These are phyloP conservation scores for Sphaerophoria rueppellii DNA, from an alignment of 2,888 invertebrate genomes.

Conservation along the genomic window DNA sequence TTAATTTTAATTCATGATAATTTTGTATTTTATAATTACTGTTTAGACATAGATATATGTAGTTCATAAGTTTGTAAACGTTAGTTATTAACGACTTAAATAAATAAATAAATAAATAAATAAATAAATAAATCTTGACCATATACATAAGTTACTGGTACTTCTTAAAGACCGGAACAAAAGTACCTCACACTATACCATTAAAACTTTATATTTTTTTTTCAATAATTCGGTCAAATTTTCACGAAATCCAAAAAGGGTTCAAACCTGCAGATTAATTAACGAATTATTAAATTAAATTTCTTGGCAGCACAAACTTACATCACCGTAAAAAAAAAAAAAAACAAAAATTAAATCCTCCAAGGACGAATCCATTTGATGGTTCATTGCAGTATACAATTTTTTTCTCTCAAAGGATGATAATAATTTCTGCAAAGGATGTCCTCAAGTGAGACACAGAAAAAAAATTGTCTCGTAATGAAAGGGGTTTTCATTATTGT, in stretches of 20 bases:
- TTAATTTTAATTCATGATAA: no score
- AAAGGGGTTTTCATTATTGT: constrained; percentile 69
- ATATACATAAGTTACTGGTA: no score
- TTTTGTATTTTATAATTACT: no score
- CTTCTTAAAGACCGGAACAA: no score
- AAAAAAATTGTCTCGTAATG: constrained; percentile 61
- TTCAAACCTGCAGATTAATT: constrained; percentile 20
- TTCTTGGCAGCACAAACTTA: not conserved
- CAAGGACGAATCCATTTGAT: constrained; percentile 69
- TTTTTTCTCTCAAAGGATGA: constrained; percentile 33
- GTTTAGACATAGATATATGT: no score
- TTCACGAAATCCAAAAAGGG: not conserved
- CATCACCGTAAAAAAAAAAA: not conserved
- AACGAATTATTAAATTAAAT: constrained; percentile 29
- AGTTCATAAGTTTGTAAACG: no score
- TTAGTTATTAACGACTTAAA: no score
- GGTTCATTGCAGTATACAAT: constrained; percentile 52
- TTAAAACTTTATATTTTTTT: no score
- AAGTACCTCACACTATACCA: no score
- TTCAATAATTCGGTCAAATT: no score
- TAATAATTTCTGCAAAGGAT: constrained; percentile 43
- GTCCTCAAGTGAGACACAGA: constrained; percentile 46
- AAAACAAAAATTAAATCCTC: constrained; percentile 47
- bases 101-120: no score
- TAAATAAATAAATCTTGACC: no score